Base-by-base conservation (phyloP, 2,797 vertebrate species). In the Philypnodon macrostomus region DNA sequence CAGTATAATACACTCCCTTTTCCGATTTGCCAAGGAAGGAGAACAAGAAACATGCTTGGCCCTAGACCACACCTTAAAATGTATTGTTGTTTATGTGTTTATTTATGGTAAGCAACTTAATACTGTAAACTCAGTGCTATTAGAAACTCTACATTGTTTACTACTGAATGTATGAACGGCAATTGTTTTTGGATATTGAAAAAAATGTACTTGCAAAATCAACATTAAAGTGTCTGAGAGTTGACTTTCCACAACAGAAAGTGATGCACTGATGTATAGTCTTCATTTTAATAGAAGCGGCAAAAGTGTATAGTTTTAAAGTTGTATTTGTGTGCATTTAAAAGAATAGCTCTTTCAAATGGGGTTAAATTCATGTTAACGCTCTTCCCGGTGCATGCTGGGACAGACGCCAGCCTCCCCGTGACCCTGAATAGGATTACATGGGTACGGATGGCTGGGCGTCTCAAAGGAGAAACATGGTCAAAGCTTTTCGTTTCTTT, bases 1-100 rank as follows among this genome's bases (percentile, higher is more conserved):
- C 45, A 12, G 32, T 24, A 66, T 60, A 67, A 68, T 59, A 52
- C 13, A 50, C 76, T 76, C 82, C 82, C 81, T 77, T 64, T 81
- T 85, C 80, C 84, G 79, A 73, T 65, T 53, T 36, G 68, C 44
- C 7, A 31, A 65, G 67, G 57, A 70, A 65, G 31, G 8, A 24
- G 60, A 45, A 62, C 40, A 62, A 63, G 45, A 60, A 37, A 47
- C 19, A 13, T 7, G 19, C 54, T 37, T 39, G 35, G 37, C 37
- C 13, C 21, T 7, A 30, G 14, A 5, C 16, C 2, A 18, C 26
- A 21, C 18, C 13, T n/a, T n/a, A n/a, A n/a, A n/a, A n/a, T n/a
- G n/a, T n/a, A n/a, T n/a, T n/a, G n/a, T n/a, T n/a, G n/a, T n/a
- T n/a, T n/a, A n/a, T n/a, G n/a, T n/a, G n/a, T n/a, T n/a, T n/a